Evolutionary conservation across 2,888 invertebrate species (phyloP), one percentile per base, ranked within the genome.

Genomic region (Drosophila lacicola): DNA sequence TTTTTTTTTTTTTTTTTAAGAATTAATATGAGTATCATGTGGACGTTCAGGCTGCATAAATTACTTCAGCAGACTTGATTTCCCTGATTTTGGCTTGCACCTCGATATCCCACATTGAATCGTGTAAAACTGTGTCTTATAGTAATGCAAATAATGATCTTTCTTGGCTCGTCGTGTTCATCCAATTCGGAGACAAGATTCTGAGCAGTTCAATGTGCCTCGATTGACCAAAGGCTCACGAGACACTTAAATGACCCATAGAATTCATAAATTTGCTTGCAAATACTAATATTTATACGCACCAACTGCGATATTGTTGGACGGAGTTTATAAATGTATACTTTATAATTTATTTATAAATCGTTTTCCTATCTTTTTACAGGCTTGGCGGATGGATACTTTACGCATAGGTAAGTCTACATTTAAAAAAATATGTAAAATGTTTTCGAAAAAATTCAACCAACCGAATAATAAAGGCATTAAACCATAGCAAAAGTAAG

Each of bases 311-410:
- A 25, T 25, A 25, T 29, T 29, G 8, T 29, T 29, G 2, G 29
- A 8, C 29, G 29, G 29, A 29, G 2, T 29, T 29, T 29, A 29
- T 29, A 29, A 29, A 29, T 29, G 29, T 2, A 29, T 29, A 2
- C 29, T 29, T 29, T 29, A 29, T 29, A 29, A 29, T 29, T 29
- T 29, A 2, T 29, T 29, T 29, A 69, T 55, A 47, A 42, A 34
- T 19, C 11, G 37, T 42, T 54, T 50, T 47, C 42, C 10, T 33
- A 54, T 19, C 42, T 3, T 60, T 17, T 82, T 82, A 37, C 86
- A 83, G 85, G 42, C 66, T 17, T 13, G 1, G 58, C 47, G 50
- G 25, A 80, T 78, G 86, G 85, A 82, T 84, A 83, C 61, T 14
- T 63, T 41, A 33, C 17, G 25, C 42, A 39, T 53, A 58, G 67